phyloP scores from a whole-genome alignment of 2,797 vertebrate genomes.

The Parotocinclus haroldoi region DNA sequence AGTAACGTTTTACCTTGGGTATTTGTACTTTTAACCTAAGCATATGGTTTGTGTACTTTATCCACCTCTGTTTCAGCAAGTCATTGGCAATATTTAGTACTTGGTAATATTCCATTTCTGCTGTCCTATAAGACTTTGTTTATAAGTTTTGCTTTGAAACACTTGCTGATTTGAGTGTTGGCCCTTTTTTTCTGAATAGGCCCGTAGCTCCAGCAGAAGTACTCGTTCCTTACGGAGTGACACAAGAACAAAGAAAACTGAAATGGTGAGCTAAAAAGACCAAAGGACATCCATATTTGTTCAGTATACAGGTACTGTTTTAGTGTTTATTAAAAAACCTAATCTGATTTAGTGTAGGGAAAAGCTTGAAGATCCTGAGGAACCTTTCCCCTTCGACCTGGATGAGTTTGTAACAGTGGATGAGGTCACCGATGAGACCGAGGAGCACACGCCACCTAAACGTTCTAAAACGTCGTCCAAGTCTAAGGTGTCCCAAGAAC shows the following conservation, averaged over 20 bases:
- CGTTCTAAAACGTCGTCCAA: background rate
- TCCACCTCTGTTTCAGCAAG: no score
- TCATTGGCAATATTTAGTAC: no score
- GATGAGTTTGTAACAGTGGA: conserved; percentile 91
- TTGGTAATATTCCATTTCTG: no score
- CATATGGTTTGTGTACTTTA: no score
- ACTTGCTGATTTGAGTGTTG: background rate
- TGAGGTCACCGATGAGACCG: conserved; percentile 73
- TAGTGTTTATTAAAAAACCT: background rate
- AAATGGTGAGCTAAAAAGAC: conserved; percentile 25
- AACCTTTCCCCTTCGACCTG: conserved; percentile 70
- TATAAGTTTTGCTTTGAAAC: no score
- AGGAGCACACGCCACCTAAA: background rate
- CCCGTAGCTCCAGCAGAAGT: conserved; percentile 35
- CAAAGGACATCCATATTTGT: background rate
- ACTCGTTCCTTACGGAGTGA: conserved; percentile 34
- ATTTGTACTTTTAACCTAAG: no score
- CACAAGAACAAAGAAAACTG: conserved; percentile 27
- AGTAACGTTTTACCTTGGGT: no score
- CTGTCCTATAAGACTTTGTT: no score
- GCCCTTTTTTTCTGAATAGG: conserved; percentile 41
- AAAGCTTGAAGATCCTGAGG: conserved; percentile 55
- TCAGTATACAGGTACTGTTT: background rate
- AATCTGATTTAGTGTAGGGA: conserved; percentile 25
- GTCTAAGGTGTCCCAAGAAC: background rate